phyloP scores from a whole-genome alignment of 2,113 vertebrate species.

The Bungarus multicinctus region DNA sequence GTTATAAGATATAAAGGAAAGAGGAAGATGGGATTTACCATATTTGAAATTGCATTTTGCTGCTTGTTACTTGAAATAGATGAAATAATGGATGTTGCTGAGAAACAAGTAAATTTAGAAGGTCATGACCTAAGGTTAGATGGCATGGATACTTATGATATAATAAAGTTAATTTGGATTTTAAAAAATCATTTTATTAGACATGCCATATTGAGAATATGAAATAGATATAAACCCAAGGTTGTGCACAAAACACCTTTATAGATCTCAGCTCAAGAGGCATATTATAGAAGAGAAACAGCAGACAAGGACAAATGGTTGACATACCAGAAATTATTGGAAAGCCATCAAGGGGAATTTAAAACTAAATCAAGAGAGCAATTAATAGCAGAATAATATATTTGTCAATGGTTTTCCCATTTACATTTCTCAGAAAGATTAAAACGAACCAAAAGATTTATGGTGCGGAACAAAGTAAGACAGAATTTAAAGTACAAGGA shows the following conservation, averaged over 20 bases:
- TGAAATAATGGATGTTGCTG: neutral
- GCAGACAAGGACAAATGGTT: neutral
- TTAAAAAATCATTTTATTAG: neutral
- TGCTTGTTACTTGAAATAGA: neutral
- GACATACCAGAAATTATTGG: neutral
- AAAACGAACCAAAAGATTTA: neutral
- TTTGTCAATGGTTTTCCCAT: neutral
- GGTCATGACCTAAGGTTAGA: neutral
- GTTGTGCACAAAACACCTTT: too few species aligned
- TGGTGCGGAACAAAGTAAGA: neutral
- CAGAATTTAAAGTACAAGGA: neutral
- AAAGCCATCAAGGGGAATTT: neutral
- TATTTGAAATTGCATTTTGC: neutral
- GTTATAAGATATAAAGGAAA: neutral
- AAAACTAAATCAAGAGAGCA: neutral
- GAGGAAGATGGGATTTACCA: neutral
- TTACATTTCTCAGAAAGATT: neutral
- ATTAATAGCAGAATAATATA: neutral
- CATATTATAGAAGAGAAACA: neutral
- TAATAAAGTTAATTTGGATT: neutral
- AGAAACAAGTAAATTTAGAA: neutral
- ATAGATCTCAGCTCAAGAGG: neutral
- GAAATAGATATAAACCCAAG: neutral
- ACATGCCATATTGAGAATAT: neutral
- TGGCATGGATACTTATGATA: neutral